Percentiles rank a stretch among this genome's conserved stretches.
Conservation (phyloP, 2,113 vertebrate genomes). For the Toxotes jaculatrix region DNA sequence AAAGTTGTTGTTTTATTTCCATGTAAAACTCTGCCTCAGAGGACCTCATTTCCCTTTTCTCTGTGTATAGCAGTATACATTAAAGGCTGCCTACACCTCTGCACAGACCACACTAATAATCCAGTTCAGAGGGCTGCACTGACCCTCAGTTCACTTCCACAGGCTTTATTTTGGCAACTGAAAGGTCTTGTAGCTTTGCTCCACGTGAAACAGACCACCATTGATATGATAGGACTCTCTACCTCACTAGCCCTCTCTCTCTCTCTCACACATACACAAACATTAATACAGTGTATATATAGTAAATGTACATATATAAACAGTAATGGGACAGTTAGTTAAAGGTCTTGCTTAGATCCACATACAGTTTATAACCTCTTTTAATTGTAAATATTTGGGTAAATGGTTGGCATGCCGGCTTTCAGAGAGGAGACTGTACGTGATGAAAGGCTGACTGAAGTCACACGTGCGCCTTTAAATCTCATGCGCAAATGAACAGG, state of each 20-base stretch:
- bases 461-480: slow-evolving; percentile 47
- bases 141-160: slow-evolving; percentile 65
- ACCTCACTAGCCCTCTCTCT: slow-evolving; percentile 40
- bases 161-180: slow-evolving; percentile 78
- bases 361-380: slow-evolving; percentile 66
- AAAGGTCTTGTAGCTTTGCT: slow-evolving; percentile 71
- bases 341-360: slow-evolving; percentile 62
- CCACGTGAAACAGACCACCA: slow-evolving; percentile 73
- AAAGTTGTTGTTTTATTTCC: background rate
- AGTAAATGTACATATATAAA: slow-evolving; percentile 62
- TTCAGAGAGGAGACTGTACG: slow-evolving; percentile 59
- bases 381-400: slow-evolving; percentile 79
- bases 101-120: slow-evolving; percentile 73
- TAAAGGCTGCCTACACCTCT: slow-evolving; percentile 53
- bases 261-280: slow-evolving; percentile 35
- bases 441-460: slow-evolving; percentile 71
- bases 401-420: slow-evolving; percentile 61
- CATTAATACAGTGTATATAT: slow-evolving; percentile 62
- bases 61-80: slow-evolving; percentile 47
- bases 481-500: slow-evolving; percentile 56
- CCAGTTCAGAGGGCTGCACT: slow-evolving; percentile 54
- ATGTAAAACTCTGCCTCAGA: slow-evolving; percentile 9
- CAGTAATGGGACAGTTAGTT: slow-evolving; percentile 56
- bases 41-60: slow-evolving; percentile 27
- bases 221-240: slow-evolving; percentile 74